A percentile compares a stretch with the other conserved stretches of the same genome.
Evolutionary conservation across 2,888 invertebrate genomes (phyloP).

Genomic region (Acanthosepion lycidas): DNA sequence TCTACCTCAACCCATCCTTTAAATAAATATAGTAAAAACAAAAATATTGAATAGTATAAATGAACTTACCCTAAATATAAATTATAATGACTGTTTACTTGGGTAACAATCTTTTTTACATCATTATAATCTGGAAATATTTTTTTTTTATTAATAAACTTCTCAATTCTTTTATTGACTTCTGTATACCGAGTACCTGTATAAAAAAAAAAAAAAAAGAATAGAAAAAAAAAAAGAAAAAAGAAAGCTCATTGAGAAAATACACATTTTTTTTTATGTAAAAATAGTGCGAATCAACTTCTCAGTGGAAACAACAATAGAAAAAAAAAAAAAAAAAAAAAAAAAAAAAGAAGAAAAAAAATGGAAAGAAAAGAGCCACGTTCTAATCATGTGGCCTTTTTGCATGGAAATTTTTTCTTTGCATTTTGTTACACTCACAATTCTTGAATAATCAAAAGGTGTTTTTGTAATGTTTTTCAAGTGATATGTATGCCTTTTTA

Average conservation of each 20-base stretch:
- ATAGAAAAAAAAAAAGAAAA: conserved; percentile 46
- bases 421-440: too few species aligned
- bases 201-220: conserved; percentile 51
- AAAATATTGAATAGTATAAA: not conserved
- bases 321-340: too few species aligned
- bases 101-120: conserved; percentile 71
- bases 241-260: not conserved
- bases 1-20: too few species aligned
- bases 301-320: too few species aligned
- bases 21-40: too few species aligned
- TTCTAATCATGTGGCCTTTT: too few species aligned
- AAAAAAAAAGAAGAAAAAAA: too few species aligned
- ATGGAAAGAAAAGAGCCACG: too few species aligned
- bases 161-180: conserved; percentile 74
- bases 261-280: not conserved
- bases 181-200: conserved; percentile 78
- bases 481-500: too few species aligned
- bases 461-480: too few species aligned
- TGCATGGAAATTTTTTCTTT: too few species aligned
- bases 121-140: conserved; percentile 77
- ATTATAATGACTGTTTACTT: conserved; percentile 68
- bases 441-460: too few species aligned
- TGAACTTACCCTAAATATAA: conserved; percentile 66
- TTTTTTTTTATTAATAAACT: conserved; percentile 74
- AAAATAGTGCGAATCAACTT: not conserved